These are phyloP conservation scores for Leptodactylus fallax DNA, from an alignment of 2,797 vertebrate species.

Conservation along the genomic window DNA sequence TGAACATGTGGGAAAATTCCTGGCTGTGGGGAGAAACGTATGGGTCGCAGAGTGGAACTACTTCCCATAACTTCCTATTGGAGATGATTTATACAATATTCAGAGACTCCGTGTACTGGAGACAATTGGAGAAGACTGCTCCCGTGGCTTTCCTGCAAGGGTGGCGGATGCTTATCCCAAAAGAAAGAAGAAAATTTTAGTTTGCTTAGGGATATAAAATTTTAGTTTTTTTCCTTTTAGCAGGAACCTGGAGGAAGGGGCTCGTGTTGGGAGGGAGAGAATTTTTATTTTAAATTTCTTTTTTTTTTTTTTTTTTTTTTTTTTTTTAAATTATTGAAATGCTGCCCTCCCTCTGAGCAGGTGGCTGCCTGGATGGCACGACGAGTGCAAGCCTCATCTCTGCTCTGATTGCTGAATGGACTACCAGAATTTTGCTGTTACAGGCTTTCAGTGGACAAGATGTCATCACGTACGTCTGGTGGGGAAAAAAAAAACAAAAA, in stretches of 20 bases:
- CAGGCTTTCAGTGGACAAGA: constrained; percentile 30
- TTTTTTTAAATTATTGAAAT: constrained; percentile 61
- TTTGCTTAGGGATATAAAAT: constrained; percentile 62
- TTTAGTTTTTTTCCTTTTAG: constrained; percentile 15
- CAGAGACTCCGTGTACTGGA: constrained; percentile 59
- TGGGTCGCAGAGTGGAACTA: constrained; percentile 16
- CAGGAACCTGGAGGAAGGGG: constrained; percentile 45
- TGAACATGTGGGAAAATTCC: constrained; percentile 43
- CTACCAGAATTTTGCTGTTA: constrained; percentile 53
- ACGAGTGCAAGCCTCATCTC: constrained; percentile 43
- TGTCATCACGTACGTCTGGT: not conserved
- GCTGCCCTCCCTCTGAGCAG: constrained; percentile 46
- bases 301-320: constrained; percentile 15
- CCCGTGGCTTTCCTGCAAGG: constrained; percentile 46
- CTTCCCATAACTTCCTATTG: constrained; percentile 11
- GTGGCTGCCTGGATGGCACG: not conserved
- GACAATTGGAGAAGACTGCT: constrained; percentile 38
- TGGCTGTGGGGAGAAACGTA: constrained; percentile 1
- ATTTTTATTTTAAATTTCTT: no score
- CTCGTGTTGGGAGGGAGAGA: constrained; percentile 29
- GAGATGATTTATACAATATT: constrained; percentile 20
- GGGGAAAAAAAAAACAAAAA: not conserved
- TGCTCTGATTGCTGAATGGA: constrained; percentile 20
- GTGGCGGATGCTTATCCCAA: constrained; percentile 49
- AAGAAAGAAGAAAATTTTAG: constrained; percentile 37